These are phyloP conservation scores for Cavia aperea DNA, from an alignment of 2,113 vertebrate genomes.

Conservation along the genomic window DNA sequence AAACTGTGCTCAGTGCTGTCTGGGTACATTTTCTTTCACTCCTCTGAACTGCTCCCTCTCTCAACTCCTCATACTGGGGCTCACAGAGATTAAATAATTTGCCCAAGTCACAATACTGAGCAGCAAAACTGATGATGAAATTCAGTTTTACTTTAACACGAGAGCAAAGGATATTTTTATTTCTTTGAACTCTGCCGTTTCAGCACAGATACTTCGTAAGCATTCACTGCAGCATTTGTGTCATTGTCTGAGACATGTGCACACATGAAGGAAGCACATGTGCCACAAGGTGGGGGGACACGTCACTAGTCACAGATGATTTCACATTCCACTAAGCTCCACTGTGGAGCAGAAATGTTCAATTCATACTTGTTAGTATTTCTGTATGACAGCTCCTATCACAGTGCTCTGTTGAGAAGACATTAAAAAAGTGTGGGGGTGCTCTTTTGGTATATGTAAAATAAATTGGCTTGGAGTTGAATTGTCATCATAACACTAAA, in stretches of 20 bases:
- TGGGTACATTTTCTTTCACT: neutral
- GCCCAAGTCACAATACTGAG: neutral
- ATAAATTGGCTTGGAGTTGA: conserved; percentile 37
- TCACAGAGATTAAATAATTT: neutral
- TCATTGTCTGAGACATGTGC: conserved; percentile 2
- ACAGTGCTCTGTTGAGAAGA: conserved; percentile 49
- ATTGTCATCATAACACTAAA: conserved; percentile 32
- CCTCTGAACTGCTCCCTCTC: no score
- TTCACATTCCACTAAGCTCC: conserved; percentile 9
- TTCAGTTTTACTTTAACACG: neutral
- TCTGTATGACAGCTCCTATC: neutral
- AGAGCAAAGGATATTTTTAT: neutral
- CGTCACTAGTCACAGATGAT: neutral
- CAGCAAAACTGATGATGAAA: neutral
- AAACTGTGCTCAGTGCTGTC: neutral
- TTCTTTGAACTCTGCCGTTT: neutral
- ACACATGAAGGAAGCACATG: neutral
- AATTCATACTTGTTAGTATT: conserved; percentile 65
- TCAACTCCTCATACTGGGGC: neutral
- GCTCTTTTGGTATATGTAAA: conserved; percentile 43
- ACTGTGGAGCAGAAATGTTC: conserved; percentile 12
- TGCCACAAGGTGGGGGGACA: neutral
- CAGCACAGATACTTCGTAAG: neutral
- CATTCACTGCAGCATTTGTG: neutral
- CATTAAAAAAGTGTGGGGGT: conserved; percentile 11